These are phyloP conservation scores for Ceratoteleas bidentatus DNA, from an alignment of 1,140 invertebrate species.

Conservation along the genomic window DNA sequence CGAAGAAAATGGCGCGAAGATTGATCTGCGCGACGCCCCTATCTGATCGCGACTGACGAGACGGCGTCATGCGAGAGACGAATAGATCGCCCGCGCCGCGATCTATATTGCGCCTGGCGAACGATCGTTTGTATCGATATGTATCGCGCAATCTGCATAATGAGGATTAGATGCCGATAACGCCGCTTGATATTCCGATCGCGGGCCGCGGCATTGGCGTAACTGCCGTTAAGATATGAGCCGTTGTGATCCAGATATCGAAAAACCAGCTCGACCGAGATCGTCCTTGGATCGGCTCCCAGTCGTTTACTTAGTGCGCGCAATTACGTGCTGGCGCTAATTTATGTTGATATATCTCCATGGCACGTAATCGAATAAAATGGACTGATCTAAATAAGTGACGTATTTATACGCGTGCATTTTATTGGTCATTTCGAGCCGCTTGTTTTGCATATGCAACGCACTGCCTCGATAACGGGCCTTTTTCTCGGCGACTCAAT, in stretches of 20 bases:
- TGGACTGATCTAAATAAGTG: constrained; percentile 14
- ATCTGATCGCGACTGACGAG: constrained; percentile 41
- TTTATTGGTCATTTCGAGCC: constrained; percentile 1
- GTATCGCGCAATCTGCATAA: constrained; percentile 60
- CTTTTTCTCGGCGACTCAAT: neutral
- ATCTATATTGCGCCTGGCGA: constrained; percentile 57
- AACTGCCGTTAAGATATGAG: constrained; percentile 48
- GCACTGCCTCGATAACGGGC: neutral
- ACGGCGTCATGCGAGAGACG: constrained; percentile 52
- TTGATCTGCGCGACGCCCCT: constrained; percentile 35
- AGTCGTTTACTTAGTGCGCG: constrained; percentile 40
- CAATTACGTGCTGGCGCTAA: constrained; percentile 35
- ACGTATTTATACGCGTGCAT: constrained; percentile 5
- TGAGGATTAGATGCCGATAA: constrained; percentile 53
- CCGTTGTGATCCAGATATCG: constrained; percentile 54
- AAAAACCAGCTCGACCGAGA: constrained; percentile 35
- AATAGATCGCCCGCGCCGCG: constrained; percentile 39
- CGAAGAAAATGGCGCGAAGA: constrained; percentile 49
- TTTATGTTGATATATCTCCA: constrained; percentile 48
- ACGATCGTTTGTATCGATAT: constrained; percentile 62
- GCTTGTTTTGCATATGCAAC: constrained; percentile 7
- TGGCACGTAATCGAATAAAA: constrained; percentile 32
- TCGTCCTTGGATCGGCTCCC: constrained; percentile 53
- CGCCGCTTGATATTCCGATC: constrained; percentile 51
- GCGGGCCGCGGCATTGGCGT: constrained; percentile 29